Conservation (phyloP, 1,140 invertebrate species). For the Bombyx mori region DNA sequence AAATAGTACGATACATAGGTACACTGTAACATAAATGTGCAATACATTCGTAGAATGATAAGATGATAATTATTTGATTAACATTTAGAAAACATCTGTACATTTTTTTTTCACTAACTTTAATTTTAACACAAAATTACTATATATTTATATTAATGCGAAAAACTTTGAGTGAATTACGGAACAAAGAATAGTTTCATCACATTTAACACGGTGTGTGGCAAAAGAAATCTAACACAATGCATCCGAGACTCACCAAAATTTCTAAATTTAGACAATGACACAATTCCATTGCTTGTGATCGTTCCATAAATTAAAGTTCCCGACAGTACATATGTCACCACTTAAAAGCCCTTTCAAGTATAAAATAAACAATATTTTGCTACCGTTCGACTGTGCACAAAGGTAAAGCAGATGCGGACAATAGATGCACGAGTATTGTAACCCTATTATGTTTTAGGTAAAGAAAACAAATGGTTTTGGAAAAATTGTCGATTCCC, state of each 20-base stretch:
- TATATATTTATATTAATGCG: neutral
- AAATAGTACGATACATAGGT: too few species aligned
- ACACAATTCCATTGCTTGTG: conserved; percentile 50
- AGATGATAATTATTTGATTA: too few species aligned
- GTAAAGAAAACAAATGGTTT: conserved; percentile 47
- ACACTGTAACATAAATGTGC: too few species aligned
- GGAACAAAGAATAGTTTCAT: neutral
- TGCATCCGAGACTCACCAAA: neutral
- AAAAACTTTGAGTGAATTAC: neutral
- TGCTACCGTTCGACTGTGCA: conserved; percentile 49
- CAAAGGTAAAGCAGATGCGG: conserved; percentile 38
- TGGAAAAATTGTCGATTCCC: conserved; percentile 37
- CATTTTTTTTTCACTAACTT: neutral
- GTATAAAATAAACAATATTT: conserved; percentile 65
- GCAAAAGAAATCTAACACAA: conserved; percentile 20
- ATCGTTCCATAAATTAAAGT: conserved; percentile 49
- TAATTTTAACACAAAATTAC: neutral
- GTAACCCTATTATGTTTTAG: conserved; percentile 57
- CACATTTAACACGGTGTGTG: conserved; percentile 41
- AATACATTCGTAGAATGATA: too few species aligned
- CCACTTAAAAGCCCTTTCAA: conserved; percentile 51
- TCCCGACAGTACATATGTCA: conserved; percentile 49
- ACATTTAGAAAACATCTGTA: neutral
- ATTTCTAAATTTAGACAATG: conserved; percentile 56
- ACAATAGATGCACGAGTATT: conserved; percentile 37